These are phyloP conservation scores for Oxyteleia sp. DNA, from an alignment of 2,888 invertebrate genomes.

Conservation along the genomic window DNA sequence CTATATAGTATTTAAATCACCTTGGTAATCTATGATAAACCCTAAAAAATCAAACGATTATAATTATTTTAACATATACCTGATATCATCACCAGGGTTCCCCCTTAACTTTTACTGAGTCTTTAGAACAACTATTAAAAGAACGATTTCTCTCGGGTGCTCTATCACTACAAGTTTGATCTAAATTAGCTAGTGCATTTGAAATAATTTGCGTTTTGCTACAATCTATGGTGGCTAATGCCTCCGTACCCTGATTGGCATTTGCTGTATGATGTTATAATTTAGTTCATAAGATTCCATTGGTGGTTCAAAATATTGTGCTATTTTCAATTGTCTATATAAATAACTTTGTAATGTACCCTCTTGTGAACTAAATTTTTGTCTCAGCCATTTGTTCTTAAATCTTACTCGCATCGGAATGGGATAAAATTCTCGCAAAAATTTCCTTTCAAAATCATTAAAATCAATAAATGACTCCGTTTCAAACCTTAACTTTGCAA, in stretches of 20 bases:
- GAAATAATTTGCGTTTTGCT: not conserved
- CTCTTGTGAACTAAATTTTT: not conserved
- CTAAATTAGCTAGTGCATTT: not conserved
- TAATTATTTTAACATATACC: no score
- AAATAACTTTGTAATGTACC: not conserved
- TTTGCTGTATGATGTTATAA: not conserved
- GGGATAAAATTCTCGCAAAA: constrained; percentile 17
- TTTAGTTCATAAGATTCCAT: not conserved
- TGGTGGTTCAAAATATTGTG: not conserved
- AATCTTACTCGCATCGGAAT: constrained; percentile 2
- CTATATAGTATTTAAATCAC: no score
- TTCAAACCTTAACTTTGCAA: not conserved
- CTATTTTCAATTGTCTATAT: not conserved
- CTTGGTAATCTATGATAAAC: no score
- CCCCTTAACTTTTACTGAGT: no score
- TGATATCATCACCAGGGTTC: no score
- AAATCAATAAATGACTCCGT: not conserved
- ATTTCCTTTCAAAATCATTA: constrained; percentile 6
- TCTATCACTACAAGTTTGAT: no score
- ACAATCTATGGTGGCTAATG: not conserved
- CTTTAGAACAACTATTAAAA: no score
- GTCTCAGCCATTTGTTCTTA: not conserved
- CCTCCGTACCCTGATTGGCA: not conserved
- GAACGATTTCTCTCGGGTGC: no score
- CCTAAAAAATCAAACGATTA: no score